Conservation (phyloP, 2,797 vertebrate species). For the Anomalospiza imberbis region DNA sequence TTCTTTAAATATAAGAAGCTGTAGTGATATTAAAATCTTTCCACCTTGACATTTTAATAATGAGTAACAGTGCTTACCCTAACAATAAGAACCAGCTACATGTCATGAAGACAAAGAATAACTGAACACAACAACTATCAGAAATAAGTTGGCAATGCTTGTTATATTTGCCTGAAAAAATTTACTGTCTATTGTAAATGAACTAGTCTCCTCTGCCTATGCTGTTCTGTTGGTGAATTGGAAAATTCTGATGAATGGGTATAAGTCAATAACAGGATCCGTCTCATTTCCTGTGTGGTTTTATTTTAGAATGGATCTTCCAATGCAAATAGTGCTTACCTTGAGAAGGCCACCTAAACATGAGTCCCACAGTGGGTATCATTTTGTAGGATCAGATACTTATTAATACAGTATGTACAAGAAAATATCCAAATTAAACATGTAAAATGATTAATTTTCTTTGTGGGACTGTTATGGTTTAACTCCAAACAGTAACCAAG, state of each 20-base stretch:
- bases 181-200: neutral
- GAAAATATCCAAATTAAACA: slow-evolving; percentile 46
- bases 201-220: neutral
- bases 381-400: neutral
- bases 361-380: neutral
- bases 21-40: neutral
- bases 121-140: neutral
- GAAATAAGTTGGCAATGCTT: slow-evolving; percentile 8
- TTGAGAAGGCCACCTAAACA: neutral
- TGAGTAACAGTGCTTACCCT: neutral
- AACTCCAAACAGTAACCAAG: neutral
- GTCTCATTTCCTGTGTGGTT: neutral
- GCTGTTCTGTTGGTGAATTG: neutral
- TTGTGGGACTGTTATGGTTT: neutral
- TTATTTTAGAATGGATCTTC: neutral
- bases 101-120: neutral
- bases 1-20: neutral
- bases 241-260: neutral
- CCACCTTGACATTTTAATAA: neutral
- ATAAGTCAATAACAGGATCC: neutral
- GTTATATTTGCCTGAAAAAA: slow-evolving; percentile 1
- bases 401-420: slow-evolving; percentile 43
- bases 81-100: neutral
- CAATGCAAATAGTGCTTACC: neutral
- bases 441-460: slow-evolving; percentile 53